Base-by-base conservation (phyloP, 2,113 vertebrate genomes). In the Todiramphus saurophagus region DNA sequence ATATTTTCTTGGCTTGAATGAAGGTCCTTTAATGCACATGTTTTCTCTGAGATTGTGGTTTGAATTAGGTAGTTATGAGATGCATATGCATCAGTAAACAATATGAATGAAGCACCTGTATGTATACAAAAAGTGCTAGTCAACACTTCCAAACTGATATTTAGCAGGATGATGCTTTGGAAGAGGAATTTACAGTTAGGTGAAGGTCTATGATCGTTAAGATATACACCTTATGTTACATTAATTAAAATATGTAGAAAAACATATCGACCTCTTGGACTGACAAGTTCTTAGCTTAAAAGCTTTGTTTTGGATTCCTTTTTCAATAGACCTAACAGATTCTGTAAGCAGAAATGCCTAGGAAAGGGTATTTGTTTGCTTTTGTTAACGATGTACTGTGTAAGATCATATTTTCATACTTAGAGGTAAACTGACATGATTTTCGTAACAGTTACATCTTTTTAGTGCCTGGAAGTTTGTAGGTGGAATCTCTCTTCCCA, bases 311-410 rank as follows among this genome's bases (percentile, higher is more conserved):
- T 48, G n/a, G 3, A 6, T 67, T 48, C 0, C 2, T 10, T 53
- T 64, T 59, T 43, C 19, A 28, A 15, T 46, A 79, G 4, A 37
- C 0, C 0, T 41, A 30, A 10, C 7, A 58, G 7, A 4, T 75
- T 13, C 18, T 56, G 1, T 20, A 83, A 59, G 4, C 16, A 51
- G 13, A 74, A 87, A 51, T 55, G 8, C 2, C 6, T 73, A 12
- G 6, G n/a, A 35, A 60, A 4, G 1, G 1, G 3, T 33, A 1
- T 2, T 76, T 27, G 1, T 13, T 41, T 33, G 2, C 2, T 82
- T 77, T 70, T 85, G 16, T 35, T 72, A 72, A 44, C 28, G n/a
- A 10, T 23, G 2, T 24, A 46, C 5, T 27, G 3, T 43, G 1
- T 50, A 37, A 73, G 7, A 14, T 33, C 13, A 11, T 63, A 51